Conservation (phyloP, 2,888 invertebrate genomes). For the Drosophila hawaiiensis region DNA sequence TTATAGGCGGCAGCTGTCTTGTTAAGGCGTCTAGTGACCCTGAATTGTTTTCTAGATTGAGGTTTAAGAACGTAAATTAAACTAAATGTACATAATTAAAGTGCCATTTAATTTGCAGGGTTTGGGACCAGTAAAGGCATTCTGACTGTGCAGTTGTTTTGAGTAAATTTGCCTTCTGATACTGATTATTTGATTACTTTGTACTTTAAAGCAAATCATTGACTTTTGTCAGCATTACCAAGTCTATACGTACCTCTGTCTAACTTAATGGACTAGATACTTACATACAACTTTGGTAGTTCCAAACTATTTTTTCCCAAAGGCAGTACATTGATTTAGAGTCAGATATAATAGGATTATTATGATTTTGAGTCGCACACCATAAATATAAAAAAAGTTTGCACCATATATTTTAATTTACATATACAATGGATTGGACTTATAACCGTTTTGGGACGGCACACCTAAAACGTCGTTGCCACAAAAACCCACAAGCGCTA, state of each 20-base stretch:
- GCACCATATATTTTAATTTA: conserved; percentile 24
- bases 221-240: neutral
- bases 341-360: conserved; percentile 26
- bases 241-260: neutral
- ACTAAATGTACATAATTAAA: conserved; percentile 44
- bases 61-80: conserved; percentile 37
- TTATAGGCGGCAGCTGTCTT: conserved; percentile 53
- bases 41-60: conserved; percentile 52
- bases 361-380: conserved; percentile 38
- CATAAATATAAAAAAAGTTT: conserved; percentile 13
- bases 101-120: conserved; percentile 33
- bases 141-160: conserved; percentile 1
- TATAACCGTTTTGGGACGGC: conserved; percentile 37
- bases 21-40: conserved; percentile 63
- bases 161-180: neutral
- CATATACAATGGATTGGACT: conserved; percentile 31
- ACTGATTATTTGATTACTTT: conserved; percentile 3
- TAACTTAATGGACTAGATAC: neutral
- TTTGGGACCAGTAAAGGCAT: conserved; percentile 1
- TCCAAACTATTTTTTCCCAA: neutral
- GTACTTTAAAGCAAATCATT: conserved; percentile 23
- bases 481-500: conserved; percentile 20
- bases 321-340: neutral
- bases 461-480: conserved; percentile 63
- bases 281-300: neutral